These are phyloP conservation scores for Umimayanthus kanabou DNA, from an alignment of 92 coral and sea anemone species.

Conservation along the genomic window DNA sequence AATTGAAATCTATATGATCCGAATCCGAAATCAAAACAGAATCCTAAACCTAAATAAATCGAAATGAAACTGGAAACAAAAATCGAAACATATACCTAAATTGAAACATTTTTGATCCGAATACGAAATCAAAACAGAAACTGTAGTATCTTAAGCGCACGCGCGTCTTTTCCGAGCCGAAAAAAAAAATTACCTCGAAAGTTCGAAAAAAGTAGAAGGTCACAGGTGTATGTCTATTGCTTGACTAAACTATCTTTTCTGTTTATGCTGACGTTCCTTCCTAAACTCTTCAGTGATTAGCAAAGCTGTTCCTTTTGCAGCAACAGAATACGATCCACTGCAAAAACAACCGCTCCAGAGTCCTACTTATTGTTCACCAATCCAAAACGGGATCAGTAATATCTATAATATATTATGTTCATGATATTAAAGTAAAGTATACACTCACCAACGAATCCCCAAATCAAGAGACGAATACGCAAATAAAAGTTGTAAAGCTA, in stretches of 20 bases:
- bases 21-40: not conserved
- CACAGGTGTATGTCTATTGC: not conserved
- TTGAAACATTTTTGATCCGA: too few relatives aligned
- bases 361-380: not conserved
- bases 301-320: slow-evolving; percentile 2
- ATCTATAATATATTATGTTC: not conserved
- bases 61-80: not conserved
- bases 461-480: not conserved
- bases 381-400: not conserved
- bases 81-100: not conserved
- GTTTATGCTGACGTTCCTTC: not conserved
- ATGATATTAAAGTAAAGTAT: not conserved
- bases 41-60: not conserved
- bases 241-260: too few relatives aligned
- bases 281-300: not conserved
- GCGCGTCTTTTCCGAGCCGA: not conserved
- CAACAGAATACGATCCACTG: not conserved
- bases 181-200: not conserved
- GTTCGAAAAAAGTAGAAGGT: not conserved
- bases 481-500: too few relatives aligned
- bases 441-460: not conserved
- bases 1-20: not conserved
- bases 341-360: too few relatives aligned
- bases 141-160: not conserved
- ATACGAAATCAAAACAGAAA: not conserved